Conservation (phyloP, 2,797 vertebrate genomes). For the Lutjanus campechanus region DNA sequence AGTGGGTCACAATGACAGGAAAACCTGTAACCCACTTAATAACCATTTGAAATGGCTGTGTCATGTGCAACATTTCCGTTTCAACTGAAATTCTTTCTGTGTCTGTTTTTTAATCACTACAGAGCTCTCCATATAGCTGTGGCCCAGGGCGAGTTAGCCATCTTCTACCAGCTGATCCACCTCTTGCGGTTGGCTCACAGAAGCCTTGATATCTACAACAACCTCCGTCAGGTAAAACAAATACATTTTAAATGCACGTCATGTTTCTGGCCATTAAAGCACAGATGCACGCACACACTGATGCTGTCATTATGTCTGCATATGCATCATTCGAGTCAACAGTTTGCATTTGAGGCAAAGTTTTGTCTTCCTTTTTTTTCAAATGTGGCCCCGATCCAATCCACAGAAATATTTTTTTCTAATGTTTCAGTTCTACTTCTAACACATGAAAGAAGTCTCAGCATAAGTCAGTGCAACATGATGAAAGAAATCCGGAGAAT, state of each 20-base stretch:
- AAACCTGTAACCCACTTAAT: background rate
- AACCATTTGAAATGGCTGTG: background rate
- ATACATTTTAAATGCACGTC: slow-evolving; percentile 14
- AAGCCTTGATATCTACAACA: slow-evolving; percentile 89
- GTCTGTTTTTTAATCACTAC: slow-evolving; percentile 49
- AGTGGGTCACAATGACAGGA: slow-evolving; percentile 28
- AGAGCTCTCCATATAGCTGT: slow-evolving; percentile 94
- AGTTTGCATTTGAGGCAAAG: background rate
- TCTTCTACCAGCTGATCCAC: slow-evolving; percentile 80
- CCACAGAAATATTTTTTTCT: background rate
- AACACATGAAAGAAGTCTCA: background rate
- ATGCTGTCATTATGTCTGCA: background rate
- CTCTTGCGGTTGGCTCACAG: slow-evolving; percentile 80
- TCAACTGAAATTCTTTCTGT: slow-evolving; percentile 27
- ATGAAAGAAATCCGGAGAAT: background rate
- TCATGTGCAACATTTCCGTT: background rate
- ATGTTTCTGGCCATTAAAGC: background rate
- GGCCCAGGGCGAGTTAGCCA: slow-evolving; percentile 82
- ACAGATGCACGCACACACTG: background rate
- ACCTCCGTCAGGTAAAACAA: slow-evolving; percentile 90
- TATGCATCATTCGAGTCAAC: background rate
- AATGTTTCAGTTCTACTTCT: background rate
- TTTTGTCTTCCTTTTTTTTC: background rate
- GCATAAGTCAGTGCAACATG: background rate
- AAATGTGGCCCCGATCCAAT: background rate